phyloP scores from a whole-genome alignment of 37 sponge, comb jelly and placozoan genomes.

The Agelas oroides region DNA sequence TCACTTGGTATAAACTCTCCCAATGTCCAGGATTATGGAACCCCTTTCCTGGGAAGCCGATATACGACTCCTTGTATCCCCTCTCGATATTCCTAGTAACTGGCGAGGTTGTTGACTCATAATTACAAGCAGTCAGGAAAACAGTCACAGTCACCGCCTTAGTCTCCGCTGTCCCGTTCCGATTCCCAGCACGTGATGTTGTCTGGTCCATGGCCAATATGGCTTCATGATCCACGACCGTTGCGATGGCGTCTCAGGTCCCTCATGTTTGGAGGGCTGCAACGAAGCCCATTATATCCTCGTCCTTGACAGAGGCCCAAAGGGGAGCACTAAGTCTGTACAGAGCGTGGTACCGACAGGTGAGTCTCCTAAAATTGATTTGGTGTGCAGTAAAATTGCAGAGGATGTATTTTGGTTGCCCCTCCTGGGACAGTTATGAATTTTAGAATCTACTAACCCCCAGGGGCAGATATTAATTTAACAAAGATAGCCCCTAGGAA shows the following conservation, averaged over 20 bases:
- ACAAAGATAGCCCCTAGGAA: no score
- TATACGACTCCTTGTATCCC: constrained; percentile 7
- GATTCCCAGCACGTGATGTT: no score
- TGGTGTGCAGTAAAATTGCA: no score
- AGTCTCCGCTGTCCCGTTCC: no score
- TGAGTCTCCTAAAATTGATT: constrained; percentile 13
- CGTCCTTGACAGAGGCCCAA: constrained; percentile 79
- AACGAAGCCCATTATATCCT: constrained; percentile 81
- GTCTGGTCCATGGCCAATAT: no score
- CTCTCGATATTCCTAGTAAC: neutral
- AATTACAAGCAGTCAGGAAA: neutral
- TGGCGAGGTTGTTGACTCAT: neutral
- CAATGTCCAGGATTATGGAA: constrained; percentile 83
- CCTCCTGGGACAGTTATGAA: no score
- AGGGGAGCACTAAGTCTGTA: constrained; percentile 84
- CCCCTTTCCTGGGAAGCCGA: constrained; percentile 62
- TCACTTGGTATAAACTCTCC: constrained; percentile 84
- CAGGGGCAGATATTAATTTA: no score
- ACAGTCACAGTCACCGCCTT: neutral
- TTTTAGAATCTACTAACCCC: no score
- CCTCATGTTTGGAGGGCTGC: constrained; percentile 46
- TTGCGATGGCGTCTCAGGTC: constrained; percentile 50
- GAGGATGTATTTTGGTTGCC: no score
- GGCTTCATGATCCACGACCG: no score
- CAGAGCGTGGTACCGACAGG: constrained; percentile 94